Conservation (phyloP, 1,140 invertebrate genomes). For the Apocrypta bakeri region DNA sequence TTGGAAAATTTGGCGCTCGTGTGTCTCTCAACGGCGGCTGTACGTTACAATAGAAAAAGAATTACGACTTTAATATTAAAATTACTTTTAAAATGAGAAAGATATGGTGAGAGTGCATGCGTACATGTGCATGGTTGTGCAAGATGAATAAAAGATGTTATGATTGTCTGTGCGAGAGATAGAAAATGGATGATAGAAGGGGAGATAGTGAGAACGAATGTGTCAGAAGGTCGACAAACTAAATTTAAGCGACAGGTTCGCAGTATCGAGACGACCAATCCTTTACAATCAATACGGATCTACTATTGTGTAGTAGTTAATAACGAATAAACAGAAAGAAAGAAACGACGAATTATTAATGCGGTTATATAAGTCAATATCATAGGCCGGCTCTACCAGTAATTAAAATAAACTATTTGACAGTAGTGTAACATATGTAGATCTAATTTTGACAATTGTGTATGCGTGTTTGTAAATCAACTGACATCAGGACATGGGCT, state of each 20-base stretch:
- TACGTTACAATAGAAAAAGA: constrained; percentile 51
- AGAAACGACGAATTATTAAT: constrained; percentile 49
- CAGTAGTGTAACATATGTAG: constrained; percentile 51
- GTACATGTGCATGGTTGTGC: background rate
- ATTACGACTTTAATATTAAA: constrained; percentile 51
- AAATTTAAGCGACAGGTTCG: constrained; percentile 53
- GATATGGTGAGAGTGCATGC: constrained; percentile 32
- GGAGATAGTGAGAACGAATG: constrained; percentile 22
- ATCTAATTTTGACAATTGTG: constrained; percentile 50
- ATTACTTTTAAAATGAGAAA: constrained; percentile 47
- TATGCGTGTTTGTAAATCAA: constrained; percentile 49
- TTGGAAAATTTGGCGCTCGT: constrained; percentile 33
- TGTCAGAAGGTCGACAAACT: constrained; percentile 44
- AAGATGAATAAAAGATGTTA: background rate
- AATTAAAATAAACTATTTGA: constrained; percentile 51
- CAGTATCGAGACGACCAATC: constrained; percentile 49
- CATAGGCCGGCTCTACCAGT: constrained; percentile 46
- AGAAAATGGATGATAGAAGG: constrained; percentile 23
- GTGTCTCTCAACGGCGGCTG: constrained; percentile 38
- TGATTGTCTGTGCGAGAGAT: background rate
- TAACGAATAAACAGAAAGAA: constrained; percentile 48
- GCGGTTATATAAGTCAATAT: constrained; percentile 52
- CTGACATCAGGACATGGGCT: constrained; percentile 47
- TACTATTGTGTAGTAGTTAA: constrained; percentile 52
- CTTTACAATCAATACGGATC: constrained; percentile 51